Evolutionary conservation across 2,797 vertebrate species (phyloP), one percentile per base, ranked within the genome.

Genomic region (Sarcoramphus papa): DNA sequence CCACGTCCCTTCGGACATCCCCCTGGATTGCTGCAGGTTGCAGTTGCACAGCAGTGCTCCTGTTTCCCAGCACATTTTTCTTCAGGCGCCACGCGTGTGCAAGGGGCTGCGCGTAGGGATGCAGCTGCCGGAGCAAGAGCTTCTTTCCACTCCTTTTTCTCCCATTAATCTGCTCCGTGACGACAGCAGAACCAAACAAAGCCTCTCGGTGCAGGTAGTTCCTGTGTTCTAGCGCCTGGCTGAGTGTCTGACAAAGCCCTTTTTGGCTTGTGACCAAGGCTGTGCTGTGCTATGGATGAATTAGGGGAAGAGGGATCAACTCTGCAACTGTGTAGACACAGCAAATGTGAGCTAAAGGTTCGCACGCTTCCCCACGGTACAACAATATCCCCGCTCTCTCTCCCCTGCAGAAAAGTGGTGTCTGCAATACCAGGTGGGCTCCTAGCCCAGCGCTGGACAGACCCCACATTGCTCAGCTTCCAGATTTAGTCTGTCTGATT

Each of bases 91-190:
- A 41, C 12, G 3, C 9, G 4, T 50, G 67, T 73, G 12, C 37
- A 3, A 57, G 60, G 43, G 77, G 74, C 77, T 93, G 81, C 57
- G 89, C 4, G 0, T 16, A 41, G 75, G 60, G 90, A 19, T n/a
- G 88, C 84, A 85, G 84, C 94, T 92, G 77, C 86, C 2, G 3
- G 70, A 74, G 63, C 0, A 5, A 85, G 70, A 87, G 86, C 74
- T 93, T 85, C 91, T 95, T 94, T 74, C 90, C 81, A 50, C 86
- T 93, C 60, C 60, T 92, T 91, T 94, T 91, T 87, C 78, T 87
- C 48, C 92, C 72, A 70, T 94, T 83, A 85, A 85, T 94, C 74
- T 85, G 40, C 89, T 84, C 68, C 5, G 10, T 80, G 85, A 92
- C 5, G 75, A 92, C 87, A 88, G 82, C 82, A 95, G 91, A 85